Percentiles rank a stretch among this genome's conserved stretches.
phyloP scores from a whole-genome alignment of 2,888 invertebrate species.

The Agelastica alni region DNA sequence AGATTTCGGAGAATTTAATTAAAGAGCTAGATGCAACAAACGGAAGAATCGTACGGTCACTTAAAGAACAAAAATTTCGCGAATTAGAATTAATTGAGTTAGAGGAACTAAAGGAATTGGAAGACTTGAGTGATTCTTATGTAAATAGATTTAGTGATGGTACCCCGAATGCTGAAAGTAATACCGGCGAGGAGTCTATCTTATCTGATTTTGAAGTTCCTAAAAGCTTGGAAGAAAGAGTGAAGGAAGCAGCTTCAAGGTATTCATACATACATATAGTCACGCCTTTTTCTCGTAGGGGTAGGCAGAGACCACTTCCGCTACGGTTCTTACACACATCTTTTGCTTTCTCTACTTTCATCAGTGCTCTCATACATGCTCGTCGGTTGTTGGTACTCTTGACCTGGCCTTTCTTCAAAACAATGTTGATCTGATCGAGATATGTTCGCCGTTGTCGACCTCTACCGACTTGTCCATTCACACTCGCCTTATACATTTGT shows the following conservation, averaged over 20 bases:
- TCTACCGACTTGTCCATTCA: no score
- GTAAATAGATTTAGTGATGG: slow-evolving; percentile 8
- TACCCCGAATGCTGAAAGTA: background rate
- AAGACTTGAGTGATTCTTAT: slow-evolving; percentile 9
- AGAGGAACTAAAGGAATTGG: slow-evolving; percentile 13
- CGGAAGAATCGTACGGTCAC: background rate
- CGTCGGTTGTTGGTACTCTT: no score
- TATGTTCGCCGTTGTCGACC: no score
- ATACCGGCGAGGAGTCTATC: background rate
- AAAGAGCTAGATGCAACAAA: background rate
- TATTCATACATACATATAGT: no score
- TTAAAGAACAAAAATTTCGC: background rate
- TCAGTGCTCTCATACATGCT: no score
- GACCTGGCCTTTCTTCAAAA: no score
- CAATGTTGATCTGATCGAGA: no score
- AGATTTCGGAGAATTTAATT: background rate
- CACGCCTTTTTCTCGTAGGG: no score
- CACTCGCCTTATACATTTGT: no score
- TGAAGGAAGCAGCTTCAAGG: slow-evolving; percentile 26
- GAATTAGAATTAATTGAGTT: slow-evolving; percentile 7
- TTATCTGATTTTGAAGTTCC: slow-evolving; percentile 8
- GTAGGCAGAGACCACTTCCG: no score
- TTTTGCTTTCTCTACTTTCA: no score
- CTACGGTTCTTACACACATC: no score
- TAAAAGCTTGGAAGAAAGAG: slow-evolving; percentile 20